A percentile compares a stretch with the other conserved stretches of the same genome.
These are phyloP conservation scores for Channa striata DNA, from an alignment of 2,797 vertebrate species.

Conservation along the genomic window DNA sequence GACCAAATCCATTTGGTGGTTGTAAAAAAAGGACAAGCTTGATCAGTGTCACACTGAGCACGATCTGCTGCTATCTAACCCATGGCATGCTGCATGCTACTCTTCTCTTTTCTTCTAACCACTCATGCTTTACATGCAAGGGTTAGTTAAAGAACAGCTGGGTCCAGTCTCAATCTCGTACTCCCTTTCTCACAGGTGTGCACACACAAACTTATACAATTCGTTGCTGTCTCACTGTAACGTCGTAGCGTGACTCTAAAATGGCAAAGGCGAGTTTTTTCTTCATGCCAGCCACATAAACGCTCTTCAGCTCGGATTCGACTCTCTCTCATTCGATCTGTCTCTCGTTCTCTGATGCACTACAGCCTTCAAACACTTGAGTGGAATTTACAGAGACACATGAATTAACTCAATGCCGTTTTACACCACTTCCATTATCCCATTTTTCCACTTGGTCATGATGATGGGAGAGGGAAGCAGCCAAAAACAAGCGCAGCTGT, in stretches of 20 bases:
- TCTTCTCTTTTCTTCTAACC: constrained; percentile 49
- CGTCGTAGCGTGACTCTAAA: constrained; percentile 60
- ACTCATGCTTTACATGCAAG: constrained; percentile 60
- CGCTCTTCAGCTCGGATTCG: constrained; percentile 5
- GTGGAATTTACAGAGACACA: constrained; percentile 78
- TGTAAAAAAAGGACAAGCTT: constrained; percentile 50
- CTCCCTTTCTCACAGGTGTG: constrained; percentile 26
- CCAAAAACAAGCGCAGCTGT: constrained; percentile 75
- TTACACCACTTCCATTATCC: constrained; percentile 82
- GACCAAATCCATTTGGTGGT: constrained; percentile 45
- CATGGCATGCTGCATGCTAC: constrained; percentile 41
- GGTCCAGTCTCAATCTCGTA: constrained; percentile 39
- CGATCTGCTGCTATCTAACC: constrained; percentile 48
- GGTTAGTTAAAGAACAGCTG: constrained; percentile 64
- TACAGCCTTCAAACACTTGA: constrained; percentile 79
- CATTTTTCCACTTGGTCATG: constrained; percentile 83
- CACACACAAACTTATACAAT: constrained; percentile 34
- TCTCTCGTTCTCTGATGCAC: constrained; percentile 44
- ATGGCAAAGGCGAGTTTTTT: constrained; percentile 52
- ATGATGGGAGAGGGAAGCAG: constrained; percentile 73
- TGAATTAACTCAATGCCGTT: constrained; percentile 78
- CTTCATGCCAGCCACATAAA: constrained; percentile 65
- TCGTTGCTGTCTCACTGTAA: constrained; percentile 42
- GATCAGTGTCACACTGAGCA: constrained; percentile 33
- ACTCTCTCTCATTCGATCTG: constrained; percentile 44